Evolutionary conservation across 2,888 invertebrate genomes (phyloP), one percentile per base, ranked within the genome.

Genomic region (Caenorhabditis virilis): DNA sequence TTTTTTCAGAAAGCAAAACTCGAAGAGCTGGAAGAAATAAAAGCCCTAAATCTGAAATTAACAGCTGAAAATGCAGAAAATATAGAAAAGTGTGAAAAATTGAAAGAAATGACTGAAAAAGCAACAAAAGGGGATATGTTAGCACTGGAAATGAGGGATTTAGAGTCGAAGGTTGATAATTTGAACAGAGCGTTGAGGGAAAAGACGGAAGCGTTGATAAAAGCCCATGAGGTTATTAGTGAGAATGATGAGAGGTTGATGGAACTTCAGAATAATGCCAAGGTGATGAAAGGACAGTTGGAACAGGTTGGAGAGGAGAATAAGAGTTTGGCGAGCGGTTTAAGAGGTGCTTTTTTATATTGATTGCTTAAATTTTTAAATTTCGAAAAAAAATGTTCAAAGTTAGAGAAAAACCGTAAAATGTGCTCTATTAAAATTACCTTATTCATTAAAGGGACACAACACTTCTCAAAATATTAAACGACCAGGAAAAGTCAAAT

Each of bases 191-290:
- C 52, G 25, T 46, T 65, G 2, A 46, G 53, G 0, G 60, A 65
- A 25, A 65, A 60, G 25, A 65, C 60, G 2, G 60, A 65, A 50
- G 56, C 59, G 9, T 25, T 65, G 46, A 23, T 60, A 4, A 56
- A 57, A 47, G 65, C 65, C 5, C 65, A 65, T 38, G 56, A 65
- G 23, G 64, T 64, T 16, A 64, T 64, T 9, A 53, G 47, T 11
- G 64, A 64, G 20, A 65, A 57, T 23, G 65, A 65, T 38, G 27
- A 39, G 27, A 49, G 7, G 5, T 36, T 36, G 4, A 15, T 43
- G 6, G 4, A 18, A 18, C 5, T 43, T 43, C 5, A 43, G n/a
- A 63, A 57, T 30, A 53, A 45, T 6, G 45, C 50, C 6, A 54
- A 48, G 33, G 39, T 30, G 18, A 39, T 25, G 27, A 41, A 61